phyloP scores from a whole-genome alignment of 2,888 invertebrate genomes.

The Cenopis cana region DNA sequence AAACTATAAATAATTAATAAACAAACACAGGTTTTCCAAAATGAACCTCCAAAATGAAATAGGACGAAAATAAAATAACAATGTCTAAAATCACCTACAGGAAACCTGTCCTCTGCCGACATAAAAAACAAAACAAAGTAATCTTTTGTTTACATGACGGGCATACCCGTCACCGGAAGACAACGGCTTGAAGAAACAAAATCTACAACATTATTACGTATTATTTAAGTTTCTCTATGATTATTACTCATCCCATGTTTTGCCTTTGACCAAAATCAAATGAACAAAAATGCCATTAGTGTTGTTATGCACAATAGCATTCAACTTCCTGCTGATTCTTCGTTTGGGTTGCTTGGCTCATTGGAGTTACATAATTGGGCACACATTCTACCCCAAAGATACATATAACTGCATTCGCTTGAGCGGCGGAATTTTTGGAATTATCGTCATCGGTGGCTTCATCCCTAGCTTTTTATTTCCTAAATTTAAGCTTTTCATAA shows the following conservation, averaged over 20 bases:
- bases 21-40: no score
- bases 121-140: no score
- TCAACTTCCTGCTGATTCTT: slow-evolving; percentile 26
- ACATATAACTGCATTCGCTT: slow-evolving; percentile 17
- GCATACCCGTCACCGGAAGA: no score
- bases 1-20: not conserved
- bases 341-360: slow-evolving; percentile 41
- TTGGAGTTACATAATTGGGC: slow-evolving; percentile 46
- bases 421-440: slow-evolving; percentile 24
- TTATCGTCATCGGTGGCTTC: slow-evolving; percentile 31
- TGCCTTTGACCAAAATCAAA: slow-evolving; percentile 1
- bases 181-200: slow-evolving; percentile 13
- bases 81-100: no score
- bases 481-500: slow-evolving; percentile 19
- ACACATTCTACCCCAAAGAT: slow-evolving; percentile 29
- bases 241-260: no score
- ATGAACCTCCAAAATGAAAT: not conserved
- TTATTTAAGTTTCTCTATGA: no score
- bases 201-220: not conserved
- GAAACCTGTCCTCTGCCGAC: no score
- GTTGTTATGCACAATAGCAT: slow-evolving; percentile 19
- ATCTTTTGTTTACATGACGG: no score
- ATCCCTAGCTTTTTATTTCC: slow-evolving; percentile 36
- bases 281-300: slow-evolving; percentile 17
- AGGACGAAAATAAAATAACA: not conserved